Evolutionary conservation across 1,140 invertebrate genomes (phyloP), one percentile per base, ranked within the genome.

Genomic region (Acromyrmex echinatior): DNA sequence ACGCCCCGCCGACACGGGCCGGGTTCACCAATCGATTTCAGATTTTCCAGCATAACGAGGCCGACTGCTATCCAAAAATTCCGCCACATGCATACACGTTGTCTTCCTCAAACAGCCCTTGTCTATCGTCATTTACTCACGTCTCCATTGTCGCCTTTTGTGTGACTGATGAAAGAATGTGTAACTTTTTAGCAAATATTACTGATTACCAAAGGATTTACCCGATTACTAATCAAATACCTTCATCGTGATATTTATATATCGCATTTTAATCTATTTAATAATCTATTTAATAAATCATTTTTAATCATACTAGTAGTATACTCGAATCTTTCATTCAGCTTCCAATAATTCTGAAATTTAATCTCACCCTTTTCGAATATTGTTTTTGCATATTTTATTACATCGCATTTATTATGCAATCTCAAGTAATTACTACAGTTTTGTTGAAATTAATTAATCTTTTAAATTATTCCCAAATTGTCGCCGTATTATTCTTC

Each of bases 41-140:
- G 93, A 94, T 94, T 94, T 94, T 94, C 93, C 91, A 93, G 92
- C 92, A 93, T 94, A 94, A 94, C 92, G 92, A 93, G 92, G 93
- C 93, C 92, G 93, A 93, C 93, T 91, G 88, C 91, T 93, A 90
- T 88, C 93, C 93, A 92, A 94, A 94, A 94, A 93, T 92, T 92
- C 91, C 86, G 87, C 91, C 73, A 79, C 90, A 62, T 78, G 80
- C 78, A 86, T 77, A 62, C 28, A 62, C 21, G 62, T 49, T 66
- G 74, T 78, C 85, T 51, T 53, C 62, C 70, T 82, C 45, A 56
- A 87, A 45, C 16, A 39, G 12, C n/a, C 31, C 31, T 65, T 31
- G n/a, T 51, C 14, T 77, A 25, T 88, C 63, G 63, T 66, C 87
- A 66, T 68, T 16, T 58, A 68, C 73, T 60, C 79, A n/a, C 35